phyloP scores from a whole-genome alignment of 2,113 vertebrate species.

The Marmota flaviventris region DNA sequence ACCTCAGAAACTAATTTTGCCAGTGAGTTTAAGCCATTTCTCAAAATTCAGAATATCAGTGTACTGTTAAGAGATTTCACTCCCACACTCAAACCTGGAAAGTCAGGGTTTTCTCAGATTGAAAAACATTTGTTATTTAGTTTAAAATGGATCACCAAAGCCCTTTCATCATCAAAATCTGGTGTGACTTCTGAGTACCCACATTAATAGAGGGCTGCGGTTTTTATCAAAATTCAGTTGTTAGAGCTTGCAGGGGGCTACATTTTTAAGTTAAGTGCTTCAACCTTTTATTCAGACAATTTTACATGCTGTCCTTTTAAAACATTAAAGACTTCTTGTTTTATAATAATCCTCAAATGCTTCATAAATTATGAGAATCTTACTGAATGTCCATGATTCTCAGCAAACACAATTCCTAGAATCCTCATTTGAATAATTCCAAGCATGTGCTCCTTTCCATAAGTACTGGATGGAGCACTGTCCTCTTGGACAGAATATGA shows the following conservation, averaged over 20 bases:
- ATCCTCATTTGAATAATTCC: background rate
- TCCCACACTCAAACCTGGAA: background rate
- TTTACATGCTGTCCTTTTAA: background rate
- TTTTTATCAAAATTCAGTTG: background rate
- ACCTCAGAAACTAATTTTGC: background rate
- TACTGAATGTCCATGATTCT: background rate
- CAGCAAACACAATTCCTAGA: constrained; percentile 1
- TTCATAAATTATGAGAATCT: background rate
- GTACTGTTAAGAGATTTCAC: background rate
- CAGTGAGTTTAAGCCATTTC: background rate
- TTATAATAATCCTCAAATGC: background rate
- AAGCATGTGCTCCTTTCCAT: background rate
- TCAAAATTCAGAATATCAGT: background rate
- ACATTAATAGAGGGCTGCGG: background rate
- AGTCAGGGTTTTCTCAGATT: background rate
- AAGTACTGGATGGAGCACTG: background rate
- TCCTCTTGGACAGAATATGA: background rate
- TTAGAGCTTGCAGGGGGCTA: background rate
- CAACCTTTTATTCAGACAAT: background rate
- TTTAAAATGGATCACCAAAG: background rate
- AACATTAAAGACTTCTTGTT: background rate
- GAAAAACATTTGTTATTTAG: background rate
- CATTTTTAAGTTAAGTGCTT: background rate
- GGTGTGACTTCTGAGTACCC: background rate
- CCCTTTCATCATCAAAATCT: background rate